Evolutionary conservation across 1,140 invertebrate genomes (phyloP), one percentile per base, ranked within the genome.

Genomic region (Micrasema longulum): DNA sequence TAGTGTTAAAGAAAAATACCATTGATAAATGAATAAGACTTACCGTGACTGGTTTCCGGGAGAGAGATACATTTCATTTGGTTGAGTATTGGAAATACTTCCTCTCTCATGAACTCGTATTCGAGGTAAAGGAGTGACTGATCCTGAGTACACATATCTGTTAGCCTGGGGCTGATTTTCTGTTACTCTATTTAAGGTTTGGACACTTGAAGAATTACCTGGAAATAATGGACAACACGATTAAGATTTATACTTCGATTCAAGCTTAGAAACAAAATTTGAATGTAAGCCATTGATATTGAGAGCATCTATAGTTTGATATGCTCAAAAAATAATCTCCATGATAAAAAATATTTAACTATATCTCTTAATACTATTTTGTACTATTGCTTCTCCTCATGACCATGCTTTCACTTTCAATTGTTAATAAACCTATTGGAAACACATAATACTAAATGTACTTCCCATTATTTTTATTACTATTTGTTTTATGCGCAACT

Each of bases 121-220:
- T 14, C 82, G 78, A 20, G 85, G 84, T 38, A 85, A 77, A 4
- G 85, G 85, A 23, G 85, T 87, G 23, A 86, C 78, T 45, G 85
- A 86, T 1, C 85, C 85, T 10, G 82, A 81, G 74, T 87, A 86
- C 31, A 83, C 79, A 74, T 86, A 86, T 52, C 83, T 80, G 71
- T 83, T 80, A 10, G 76, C 57, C 22, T 77, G 79, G 66, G 81
- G 80, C 53, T 80, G 80, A 14, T 12, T 57, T 22, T 14, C 18
- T n/a, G 45, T 73, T n/a, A 31, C 47, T 60, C 63, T 67, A 9
- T 23, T 45, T 60, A 48, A 31, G n/a, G 26, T 69, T n/a, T 57
- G 31, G 1, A 10, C n/a, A 16, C 31, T 57, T 12, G 53, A 57
- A 31, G 31, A 1, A 57, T 35, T 36, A 7, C n/a, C 53, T 57